A percentile compares a stretch with the other conserved stretches of the same genome.
These are phyloP conservation scores for Ambastaia sidthimunki DNA, from an alignment of 2,797 vertebrate species.

Conservation along the genomic window DNA sequence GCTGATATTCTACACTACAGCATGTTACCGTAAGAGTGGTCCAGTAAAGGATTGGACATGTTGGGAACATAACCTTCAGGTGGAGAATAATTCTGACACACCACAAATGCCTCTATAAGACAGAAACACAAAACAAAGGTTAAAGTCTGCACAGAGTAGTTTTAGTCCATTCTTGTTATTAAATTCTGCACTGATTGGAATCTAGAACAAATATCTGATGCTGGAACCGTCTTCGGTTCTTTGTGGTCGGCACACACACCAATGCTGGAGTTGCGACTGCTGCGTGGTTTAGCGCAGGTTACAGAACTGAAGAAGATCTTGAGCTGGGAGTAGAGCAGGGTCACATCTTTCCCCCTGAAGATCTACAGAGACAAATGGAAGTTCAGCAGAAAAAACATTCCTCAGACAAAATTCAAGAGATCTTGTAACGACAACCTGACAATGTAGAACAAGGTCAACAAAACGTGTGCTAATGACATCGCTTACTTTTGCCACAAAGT, in stretches of 20 bases:
- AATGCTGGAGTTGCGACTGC: constrained; percentile 93
- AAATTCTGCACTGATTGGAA: not conserved
- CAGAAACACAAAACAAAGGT: not conserved
- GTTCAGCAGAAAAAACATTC: not conserved
- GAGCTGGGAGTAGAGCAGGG: constrained; percentile 88
- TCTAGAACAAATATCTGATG: not conserved
- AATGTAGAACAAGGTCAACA: not conserved
- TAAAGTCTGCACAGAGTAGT: not conserved
- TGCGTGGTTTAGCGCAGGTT: constrained; percentile 89
- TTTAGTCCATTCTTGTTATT: not conserved
- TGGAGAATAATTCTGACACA: constrained; percentile 87
- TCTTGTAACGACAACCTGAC: too few species aligned
- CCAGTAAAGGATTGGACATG: constrained; percentile 90
- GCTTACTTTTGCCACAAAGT: constrained; percentile 89
- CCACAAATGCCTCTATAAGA: constrained; percentile 86
- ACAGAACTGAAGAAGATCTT: constrained; percentile 86
- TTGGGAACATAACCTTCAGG: constrained; percentile 87
- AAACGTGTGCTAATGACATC: not conserved
- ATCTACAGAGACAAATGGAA: constrained; percentile 74
- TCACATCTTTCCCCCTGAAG: constrained; percentile 90
- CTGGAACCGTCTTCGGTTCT: not conserved
- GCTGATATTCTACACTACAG: not conserved
- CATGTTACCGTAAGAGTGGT: constrained; percentile 84
- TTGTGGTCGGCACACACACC: constrained; percentile 70
- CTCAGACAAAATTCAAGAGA: not conserved